Evolutionary conservation across 2,113 vertebrate genomes (phyloP).

Genomic region (Otus sunia): DNA sequence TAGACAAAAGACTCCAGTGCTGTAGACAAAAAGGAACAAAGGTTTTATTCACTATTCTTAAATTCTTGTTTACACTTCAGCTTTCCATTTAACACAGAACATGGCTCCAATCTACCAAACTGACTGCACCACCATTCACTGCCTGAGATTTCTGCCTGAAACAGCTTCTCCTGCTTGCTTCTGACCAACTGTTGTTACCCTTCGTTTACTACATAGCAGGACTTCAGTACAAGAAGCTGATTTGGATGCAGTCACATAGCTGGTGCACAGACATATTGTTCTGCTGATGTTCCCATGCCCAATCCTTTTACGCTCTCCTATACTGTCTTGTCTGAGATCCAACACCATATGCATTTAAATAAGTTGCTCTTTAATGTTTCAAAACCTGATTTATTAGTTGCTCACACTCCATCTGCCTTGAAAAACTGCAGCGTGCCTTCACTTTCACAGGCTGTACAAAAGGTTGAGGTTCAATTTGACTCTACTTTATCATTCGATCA

Average conservation of each 20-base stretch:
- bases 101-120: neutral
- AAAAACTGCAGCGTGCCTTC: conserved; percentile 35
- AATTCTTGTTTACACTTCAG: neutral
- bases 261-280: neutral
- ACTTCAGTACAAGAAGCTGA: neutral
- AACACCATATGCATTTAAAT: conserved; percentile 61
- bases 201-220: neutral
- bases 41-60: neutral
- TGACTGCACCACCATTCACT: neutral
- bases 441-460: conserved; percentile 19
- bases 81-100: neutral
- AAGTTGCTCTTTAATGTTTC: conserved; percentile 72
- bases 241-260: conserved; percentile 9
- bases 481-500: conserved; percentile 65
- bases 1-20: neutral
- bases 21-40: neutral
- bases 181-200: neutral
- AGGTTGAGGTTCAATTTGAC: conserved; percentile 49
- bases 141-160: neutral
- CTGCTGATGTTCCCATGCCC: neutral
- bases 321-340: conserved; percentile 46
- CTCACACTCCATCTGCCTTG: conserved; percentile 71
- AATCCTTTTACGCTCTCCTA: neutral
- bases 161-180: neutral
- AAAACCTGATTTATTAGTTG: conserved; percentile 75